These are phyloP conservation scores for Plusia festucae DNA, from an alignment of 2,888 invertebrate genomes.

Conservation along the genomic window DNA sequence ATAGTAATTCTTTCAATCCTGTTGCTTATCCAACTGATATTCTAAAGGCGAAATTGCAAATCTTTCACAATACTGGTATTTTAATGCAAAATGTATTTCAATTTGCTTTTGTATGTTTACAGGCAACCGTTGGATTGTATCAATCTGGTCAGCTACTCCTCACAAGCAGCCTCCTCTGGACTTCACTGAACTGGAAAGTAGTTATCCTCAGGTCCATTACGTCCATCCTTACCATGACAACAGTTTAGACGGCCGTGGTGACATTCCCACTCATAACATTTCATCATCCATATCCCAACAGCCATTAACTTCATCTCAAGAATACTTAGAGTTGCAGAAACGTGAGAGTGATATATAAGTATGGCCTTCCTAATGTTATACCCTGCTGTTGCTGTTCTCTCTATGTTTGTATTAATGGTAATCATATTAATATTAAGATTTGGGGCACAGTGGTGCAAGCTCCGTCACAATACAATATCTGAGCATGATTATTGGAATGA, in stretches of 20 bases:
- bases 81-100: too few species aligned
- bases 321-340: slow-evolving; percentile 92
- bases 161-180: slow-evolving; percentile 95
- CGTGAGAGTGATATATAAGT: slow-evolving; percentile 94
- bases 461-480: slow-evolving; percentile 91
- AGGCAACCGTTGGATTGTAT: slow-evolving; percentile 96
- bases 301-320: slow-evolving; percentile 83
- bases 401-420: slow-evolving; percentile 92
- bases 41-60: too few species aligned
- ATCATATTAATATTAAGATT: slow-evolving; percentile 93
- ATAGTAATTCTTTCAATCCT: too few species aligned
- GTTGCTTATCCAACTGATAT: too few species aligned
- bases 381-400: slow-evolving; percentile 93
- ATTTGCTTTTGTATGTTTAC: slow-evolving; percentile 23
- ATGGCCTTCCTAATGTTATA: slow-evolving; percentile 94
- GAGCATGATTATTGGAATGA: slow-evolving; percentile 91
- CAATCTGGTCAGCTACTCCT: slow-evolving; percentile 95
- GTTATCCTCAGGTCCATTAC: slow-evolving; percentile 72
- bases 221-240: slow-evolving; percentile 67
- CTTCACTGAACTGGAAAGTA: slow-evolving; percentile 92
- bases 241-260: slow-evolving; percentile 71
- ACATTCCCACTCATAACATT: slow-evolving; percentile 66
- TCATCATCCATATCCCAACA: slow-evolving; percentile 78
- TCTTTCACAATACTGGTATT: too few species aligned
- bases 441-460: slow-evolving; percentile 92